Evolutionary conservation across 2,888 invertebrate species (phyloP).

Genomic region (Ceratothoa steindachneri): DNA sequence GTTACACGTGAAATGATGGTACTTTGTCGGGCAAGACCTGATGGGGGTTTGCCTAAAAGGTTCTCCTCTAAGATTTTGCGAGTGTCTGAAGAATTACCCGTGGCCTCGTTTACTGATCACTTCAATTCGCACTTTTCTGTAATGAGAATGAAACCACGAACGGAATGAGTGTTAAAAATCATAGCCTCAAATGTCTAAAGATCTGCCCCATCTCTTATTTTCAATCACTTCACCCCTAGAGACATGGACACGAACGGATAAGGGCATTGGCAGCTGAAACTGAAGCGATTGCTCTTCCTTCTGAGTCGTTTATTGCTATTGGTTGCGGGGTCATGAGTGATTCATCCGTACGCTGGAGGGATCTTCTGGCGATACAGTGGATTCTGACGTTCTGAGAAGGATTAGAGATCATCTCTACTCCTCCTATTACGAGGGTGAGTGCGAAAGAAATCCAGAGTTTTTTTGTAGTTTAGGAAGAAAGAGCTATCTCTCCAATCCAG

Average conservation of each 20-base stretch:
- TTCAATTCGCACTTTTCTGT: slow-evolving; percentile 32
- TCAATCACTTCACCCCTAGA: slow-evolving; percentile 38
- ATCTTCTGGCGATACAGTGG: neutral
- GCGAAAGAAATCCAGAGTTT: neutral
- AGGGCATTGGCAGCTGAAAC: slow-evolving; percentile 8
- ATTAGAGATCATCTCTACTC: neutral
- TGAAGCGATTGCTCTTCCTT: neutral
- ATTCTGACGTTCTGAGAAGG: no score
- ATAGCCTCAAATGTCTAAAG: slow-evolving; percentile 35
- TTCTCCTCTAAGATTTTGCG: slow-evolving; percentile 34
- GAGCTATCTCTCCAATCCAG: neutral
- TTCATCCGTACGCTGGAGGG: neutral
- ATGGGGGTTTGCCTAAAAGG: slow-evolving; percentile 37
- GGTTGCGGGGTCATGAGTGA: neutral
- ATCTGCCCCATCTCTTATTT: slow-evolving; percentile 16
- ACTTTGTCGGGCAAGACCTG: slow-evolving; percentile 29
- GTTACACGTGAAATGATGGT: slow-evolving; percentile 37
- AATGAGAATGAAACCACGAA: slow-evolving; percentile 33
- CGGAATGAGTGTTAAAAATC: slow-evolving; percentile 32
- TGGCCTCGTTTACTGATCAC: slow-evolving; percentile 2
- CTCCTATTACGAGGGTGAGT: neutral
- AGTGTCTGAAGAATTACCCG: neutral
- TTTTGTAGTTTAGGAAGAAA: neutral
- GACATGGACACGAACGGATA: slow-evolving; percentile 40
- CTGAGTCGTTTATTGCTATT: neutral